Base-by-base conservation (phyloP, 2,113 vertebrate genomes). In the Silurus glanis region DNA sequence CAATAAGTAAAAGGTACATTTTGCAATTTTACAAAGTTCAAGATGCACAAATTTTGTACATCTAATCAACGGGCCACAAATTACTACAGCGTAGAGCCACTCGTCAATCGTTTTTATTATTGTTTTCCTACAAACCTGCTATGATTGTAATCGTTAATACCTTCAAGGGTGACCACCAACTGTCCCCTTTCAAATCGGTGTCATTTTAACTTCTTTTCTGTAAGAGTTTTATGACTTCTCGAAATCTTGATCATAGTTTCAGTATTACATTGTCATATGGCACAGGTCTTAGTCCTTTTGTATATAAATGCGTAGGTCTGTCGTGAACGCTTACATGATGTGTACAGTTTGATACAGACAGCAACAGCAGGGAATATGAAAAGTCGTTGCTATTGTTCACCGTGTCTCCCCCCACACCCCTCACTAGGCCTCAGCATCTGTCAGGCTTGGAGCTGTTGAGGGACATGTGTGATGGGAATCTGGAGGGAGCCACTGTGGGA, bases 351-450 rank as follows among this genome's bases (percentile, higher is more conserved):
- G 12, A 80, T 37, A 59, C 19, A 80, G 58, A 59, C 78, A 80
- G 28, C 56, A 37, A 37, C 37, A 80, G 56, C 37, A 47, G 37
- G 58, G 17, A 61, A 80, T 45, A 23, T 80, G 56, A 37, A 25
- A 80, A 61, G 75, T 62, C 90, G 90, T 89, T 90, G 89, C 86
- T 58, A 92, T 93, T 89, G 55, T 89, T 85, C 49, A 85, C 62
- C 82, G 25, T 83, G 2, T 66, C 58, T 37, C 76, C 78, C 80
- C 78, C 82, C 47, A 6, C 74, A 28, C 72, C 88, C 56, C 83
- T 86, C 83, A 37, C 55, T 82, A 99, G 98, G 93, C 97, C 98
- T 80, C 98, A 99, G 90, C 98, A 99, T 93, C 93, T 99, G 76
- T 97, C 95, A 83, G 98, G 98, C 72, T 86, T 99, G 89, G 95